Conservation (phyloP, 2,113 vertebrate genomes). For the Tachuris rubrigastra region DNA sequence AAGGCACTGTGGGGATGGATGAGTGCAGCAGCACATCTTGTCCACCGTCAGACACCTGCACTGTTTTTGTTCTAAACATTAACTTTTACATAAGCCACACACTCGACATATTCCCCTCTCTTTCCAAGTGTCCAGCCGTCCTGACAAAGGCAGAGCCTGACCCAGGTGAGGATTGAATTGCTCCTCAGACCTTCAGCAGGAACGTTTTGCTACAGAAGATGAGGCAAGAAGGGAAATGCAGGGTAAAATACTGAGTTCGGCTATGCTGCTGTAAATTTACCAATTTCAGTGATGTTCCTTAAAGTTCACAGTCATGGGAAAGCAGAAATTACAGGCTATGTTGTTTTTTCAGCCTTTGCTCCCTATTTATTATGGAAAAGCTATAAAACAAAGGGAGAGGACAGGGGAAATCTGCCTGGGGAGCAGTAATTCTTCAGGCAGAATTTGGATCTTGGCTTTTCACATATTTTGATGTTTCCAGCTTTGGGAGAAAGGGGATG, state of each 20-base stretch:
- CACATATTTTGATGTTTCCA: not conserved
- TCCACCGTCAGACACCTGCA: not conserved
- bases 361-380: conserved; percentile 17
- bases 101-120: not conserved
- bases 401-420: not conserved
- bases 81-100: not conserved
- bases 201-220: not conserved
- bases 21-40: not conserved
- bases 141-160: not conserved
- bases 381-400: not conserved
- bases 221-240: not conserved
- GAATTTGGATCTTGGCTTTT: not conserved
- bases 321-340: not conserved
- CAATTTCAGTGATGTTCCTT: not conserved
- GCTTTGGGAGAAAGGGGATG: not conserved
- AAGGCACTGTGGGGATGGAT: not conserved
- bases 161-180: not conserved
- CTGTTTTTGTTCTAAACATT: not conserved
- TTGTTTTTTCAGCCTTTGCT: conserved; percentile 35
- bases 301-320: not conserved
- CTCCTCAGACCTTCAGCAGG: not conserved
- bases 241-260: not conserved
- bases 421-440: conserved; percentile 13
- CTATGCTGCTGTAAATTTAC: conserved; percentile 10
- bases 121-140: not conserved